These are phyloP conservation scores for Sylvia borin DNA, from an alignment of 2,797 vertebrate species.

Conservation along the genomic window DNA sequence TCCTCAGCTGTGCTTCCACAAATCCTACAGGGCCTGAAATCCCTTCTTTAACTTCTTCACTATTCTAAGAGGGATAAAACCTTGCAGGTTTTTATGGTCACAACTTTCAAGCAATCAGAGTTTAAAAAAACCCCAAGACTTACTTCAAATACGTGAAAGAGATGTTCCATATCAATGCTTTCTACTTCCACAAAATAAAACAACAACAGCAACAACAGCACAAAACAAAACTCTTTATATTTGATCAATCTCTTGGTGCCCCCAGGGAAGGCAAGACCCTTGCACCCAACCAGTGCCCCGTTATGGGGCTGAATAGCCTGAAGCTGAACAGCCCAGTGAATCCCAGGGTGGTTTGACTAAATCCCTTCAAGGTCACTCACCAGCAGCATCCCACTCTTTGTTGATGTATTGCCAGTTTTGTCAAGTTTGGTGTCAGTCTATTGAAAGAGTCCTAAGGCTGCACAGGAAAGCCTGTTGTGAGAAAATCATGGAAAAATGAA, in stretches of 20 bases:
- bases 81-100: background rate
- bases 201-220: background rate
- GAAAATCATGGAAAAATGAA: background rate
- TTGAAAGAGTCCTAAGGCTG: background rate
- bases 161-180: background rate
- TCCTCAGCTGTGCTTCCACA: background rate
- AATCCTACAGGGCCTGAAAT: background rate
- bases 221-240: background rate
- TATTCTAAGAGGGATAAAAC: background rate
- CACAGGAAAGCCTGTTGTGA: background rate
- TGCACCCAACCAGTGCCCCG: background rate
- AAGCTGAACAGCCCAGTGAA: background rate
- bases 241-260: background rate
- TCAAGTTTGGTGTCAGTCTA: background rate
- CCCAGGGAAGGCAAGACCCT: background rate
- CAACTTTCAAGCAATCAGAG: background rate
- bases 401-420: background rate
- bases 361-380: background rate
- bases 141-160: background rate
- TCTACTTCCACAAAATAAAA: background rate
- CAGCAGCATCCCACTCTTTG: background rate
- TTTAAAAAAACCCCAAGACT: accelerated
- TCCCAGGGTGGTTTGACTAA: background rate
- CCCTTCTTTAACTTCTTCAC: background rate
- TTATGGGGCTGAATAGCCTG: no score